phyloP scores from a whole-genome alignment of 2,888 invertebrate species.

The Odontocolon sp. region DNA sequence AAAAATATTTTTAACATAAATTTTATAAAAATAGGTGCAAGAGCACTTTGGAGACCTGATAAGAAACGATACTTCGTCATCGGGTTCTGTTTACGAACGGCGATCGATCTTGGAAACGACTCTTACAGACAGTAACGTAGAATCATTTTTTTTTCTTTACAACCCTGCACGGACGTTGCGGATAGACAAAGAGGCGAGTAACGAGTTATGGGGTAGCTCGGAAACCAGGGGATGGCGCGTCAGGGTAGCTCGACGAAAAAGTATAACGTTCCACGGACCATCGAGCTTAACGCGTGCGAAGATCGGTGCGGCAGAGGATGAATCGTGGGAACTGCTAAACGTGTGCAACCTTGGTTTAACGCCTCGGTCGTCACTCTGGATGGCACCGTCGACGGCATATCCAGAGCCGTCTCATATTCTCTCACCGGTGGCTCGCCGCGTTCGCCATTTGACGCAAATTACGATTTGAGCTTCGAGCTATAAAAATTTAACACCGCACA shows the following conservation, averaged over 20 bases:
- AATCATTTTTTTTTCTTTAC: background rate
- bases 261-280: slow-evolving; percentile 66
- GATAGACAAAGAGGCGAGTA: slow-evolving; percentile 3
- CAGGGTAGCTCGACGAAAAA: slow-evolving; percentile 7
- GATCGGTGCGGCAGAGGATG: slow-evolving; percentile 60
- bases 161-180: background rate
- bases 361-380: slow-evolving; percentile 20
- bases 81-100: background rate
- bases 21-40: too few species aligned
- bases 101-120: slow-evolving; percentile 1
- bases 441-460: slow-evolving; percentile 7
- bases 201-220: slow-evolving; percentile 17
- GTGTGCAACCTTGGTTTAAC: slow-evolving; percentile 53
- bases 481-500: slow-evolving; percentile 18
- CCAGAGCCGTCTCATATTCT: background rate
- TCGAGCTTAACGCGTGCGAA: slow-evolving; percentile 68
- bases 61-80: too few species aligned
- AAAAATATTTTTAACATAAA: too few species aligned
- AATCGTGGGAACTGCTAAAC: slow-evolving; percentile 70
- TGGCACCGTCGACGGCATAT: background rate
- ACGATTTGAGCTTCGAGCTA: slow-evolving; percentile 8
- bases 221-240: slow-evolving; percentile 38
- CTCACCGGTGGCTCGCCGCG: background rate
- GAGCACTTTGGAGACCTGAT: too few species aligned
- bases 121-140: background rate